Conservation (phyloP, 2,113 vertebrate genomes). For the Festucalex cinctus region DNA sequence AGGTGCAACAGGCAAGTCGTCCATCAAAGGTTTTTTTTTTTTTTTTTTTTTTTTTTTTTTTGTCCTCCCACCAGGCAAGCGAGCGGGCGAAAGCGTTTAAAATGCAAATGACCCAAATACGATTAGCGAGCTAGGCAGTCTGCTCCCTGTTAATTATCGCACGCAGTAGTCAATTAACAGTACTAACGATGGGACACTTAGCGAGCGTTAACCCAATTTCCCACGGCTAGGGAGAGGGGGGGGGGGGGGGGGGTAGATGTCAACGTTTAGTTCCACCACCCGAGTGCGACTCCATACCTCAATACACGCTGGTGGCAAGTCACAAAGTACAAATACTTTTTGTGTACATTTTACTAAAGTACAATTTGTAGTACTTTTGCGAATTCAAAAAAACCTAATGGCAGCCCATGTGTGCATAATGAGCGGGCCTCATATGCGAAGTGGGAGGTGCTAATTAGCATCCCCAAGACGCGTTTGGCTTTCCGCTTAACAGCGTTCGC, state of each 20-base stretch:
- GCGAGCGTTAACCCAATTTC: conserved; percentile 72
- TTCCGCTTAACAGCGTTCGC: conserved; percentile 59
- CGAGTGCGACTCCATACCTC: too few species aligned
- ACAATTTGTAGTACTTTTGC: too few species aligned
- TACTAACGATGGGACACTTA: conserved; percentile 72
- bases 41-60: conserved; percentile 14
- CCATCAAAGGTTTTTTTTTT: conserved; percentile 34
- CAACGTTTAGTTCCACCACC: too few species aligned
- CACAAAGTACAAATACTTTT: too few species aligned
- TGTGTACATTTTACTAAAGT: too few species aligned
- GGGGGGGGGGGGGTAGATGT: conserved; percentile 34
- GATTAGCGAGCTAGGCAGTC: conserved; percentile 70
- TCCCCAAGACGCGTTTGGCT: conserved; percentile 43
- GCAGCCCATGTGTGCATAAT: too few species aligned
- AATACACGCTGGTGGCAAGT: too few species aligned
- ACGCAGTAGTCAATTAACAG: conserved; percentile 72
- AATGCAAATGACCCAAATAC: conserved; percentile 77
- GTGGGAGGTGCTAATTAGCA: conserved; percentile 49
- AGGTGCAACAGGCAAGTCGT: not conserved
- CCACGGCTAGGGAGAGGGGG: conserved; percentile 47
- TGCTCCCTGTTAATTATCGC: conserved; percentile 73
- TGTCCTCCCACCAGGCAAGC: conserved; percentile 4
- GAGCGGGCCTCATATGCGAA: conserved; percentile 22
- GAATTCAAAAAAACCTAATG: too few species aligned
- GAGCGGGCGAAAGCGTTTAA: conserved; percentile 70